These are phyloP conservation scores for Oceanodroma leucorhoa DNA, from an alignment of 2,797 vertebrate genomes.

Conservation along the genomic window DNA sequence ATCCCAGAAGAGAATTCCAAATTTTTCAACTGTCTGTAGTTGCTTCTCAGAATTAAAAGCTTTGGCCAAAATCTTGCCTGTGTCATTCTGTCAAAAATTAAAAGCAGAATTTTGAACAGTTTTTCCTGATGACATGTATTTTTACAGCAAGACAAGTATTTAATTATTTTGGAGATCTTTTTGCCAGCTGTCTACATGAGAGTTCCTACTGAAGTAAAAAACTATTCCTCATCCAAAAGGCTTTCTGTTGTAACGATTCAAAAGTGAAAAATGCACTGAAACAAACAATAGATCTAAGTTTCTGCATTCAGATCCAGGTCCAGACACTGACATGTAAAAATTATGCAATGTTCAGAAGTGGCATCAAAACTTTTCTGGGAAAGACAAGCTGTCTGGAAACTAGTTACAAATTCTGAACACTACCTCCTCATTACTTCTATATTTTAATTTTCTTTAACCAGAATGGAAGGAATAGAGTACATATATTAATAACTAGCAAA, in stretches of 20 bases:
- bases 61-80: neutral
- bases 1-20: neutral
- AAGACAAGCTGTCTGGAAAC: neutral
- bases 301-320: neutral
- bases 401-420: neutral
- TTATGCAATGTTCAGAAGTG: neutral
- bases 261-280: neutral
- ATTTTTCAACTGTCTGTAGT: neutral
- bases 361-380: neutral
- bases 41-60: neutral
- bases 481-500: neutral
- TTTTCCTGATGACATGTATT: neutral
- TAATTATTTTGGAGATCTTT: neutral
- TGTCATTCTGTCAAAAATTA: neutral
- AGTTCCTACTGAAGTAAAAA: neutral
- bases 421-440: neutral
- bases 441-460: conserved; percentile 9
- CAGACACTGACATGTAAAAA: neutral
- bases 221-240: neutral
- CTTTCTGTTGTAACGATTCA: neutral
- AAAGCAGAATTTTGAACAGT: neutral
- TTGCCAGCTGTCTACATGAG: neutral
- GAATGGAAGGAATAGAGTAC: neutral
- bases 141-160: neutral
- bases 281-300: neutral